Base-by-base conservation (phyloP, 23 tunicate species). In the Halocynthia aurantium region DNA sequence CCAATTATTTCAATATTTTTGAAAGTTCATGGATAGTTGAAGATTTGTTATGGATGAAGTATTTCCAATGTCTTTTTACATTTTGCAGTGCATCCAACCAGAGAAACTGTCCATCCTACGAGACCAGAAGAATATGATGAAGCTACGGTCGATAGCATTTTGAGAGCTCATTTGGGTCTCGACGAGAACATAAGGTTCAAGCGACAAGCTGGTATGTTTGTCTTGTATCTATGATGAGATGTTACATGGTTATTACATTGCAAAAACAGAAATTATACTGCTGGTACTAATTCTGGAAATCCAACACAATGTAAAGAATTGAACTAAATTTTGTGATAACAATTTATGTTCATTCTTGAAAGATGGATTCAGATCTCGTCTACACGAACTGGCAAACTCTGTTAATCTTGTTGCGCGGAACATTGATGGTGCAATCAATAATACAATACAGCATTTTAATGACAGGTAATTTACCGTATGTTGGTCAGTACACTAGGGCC, bases 341-440 rank as follows among this genome's bases (percentile, higher is more conserved):
- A 31, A 31, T 31, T 31, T 31, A 31, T 31, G 44, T 0, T 31
- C 44, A 31, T 31, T 31, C 6, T 15, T 65, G 5, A 8, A 40
- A 65, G 70, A 40, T 49, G 22, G 49, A 65, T 65, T 65, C 19
- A 65, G 31, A 20, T 65, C 70, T 5, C 22, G 64, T 18, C 63
- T 74, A 10, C 20, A 74, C 10, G 78, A 74, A 54, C 62, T 89
- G 17, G 50, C 70, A 21, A 75, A 80, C 71, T 69, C 85, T 6
- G 83, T 89, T 18, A 44, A 62, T 10, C 74, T 31, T 7, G 96
- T 87, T 21, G 49, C 67, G 6, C 50, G 10, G 7, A 80, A 73
- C 20, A 85, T 89, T 20, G 78, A 89, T 61, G 89, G 85, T 15
- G 88, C 89, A 31, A 89, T 89, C 74, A 89, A 89, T 75, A 77